Evolutionary conservation across 2,113 vertebrate genomes (phyloP), one percentile per base, ranked within the genome.

Genomic region (Sardina pilchardus): DNA sequence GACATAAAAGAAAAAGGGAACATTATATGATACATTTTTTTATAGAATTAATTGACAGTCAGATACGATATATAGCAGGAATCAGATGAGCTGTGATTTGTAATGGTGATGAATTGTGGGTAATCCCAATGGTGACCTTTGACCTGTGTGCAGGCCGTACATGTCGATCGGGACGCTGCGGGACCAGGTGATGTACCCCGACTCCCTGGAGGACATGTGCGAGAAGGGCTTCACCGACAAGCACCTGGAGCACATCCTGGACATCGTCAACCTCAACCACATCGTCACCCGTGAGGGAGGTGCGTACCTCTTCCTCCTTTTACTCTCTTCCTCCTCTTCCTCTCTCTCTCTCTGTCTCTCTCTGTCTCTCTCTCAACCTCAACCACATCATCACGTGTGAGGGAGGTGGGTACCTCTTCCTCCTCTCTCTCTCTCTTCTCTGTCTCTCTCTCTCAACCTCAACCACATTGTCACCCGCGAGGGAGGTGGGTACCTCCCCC

Each of bases 131-230:
- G 8, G 45, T 84, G 6, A 59, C n/a, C 21, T 10, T 39, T 26
- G 24, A 82, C 7, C 88, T 90, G 8, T 78, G 91, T 84, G 59
- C 89, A 99, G 98, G 91, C 98, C 98, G 2, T 99, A 99, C 88
- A 99, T 99, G 98, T 99, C 98, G 48, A 94, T 99, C 83, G 98
- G 98, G 87, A 96, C 97, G 0, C 95, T 99, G 48, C 95, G 98
- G 24, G 98, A 99, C 93, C 98, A 99, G 93, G 98, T 99, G 63
- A 99, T 99, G 91, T 99, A 99, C 91, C 98, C 98, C 0, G 98
- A 99, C 91, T 97, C 96, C 0, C 93, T 96, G 91, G 97, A 97
- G 84, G 97, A 99, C 91, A 97, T 99, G 98, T 94, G 94, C 0
- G 92, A 94, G 36, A 97, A 96, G 88, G 97, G 97, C 71, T 95